A percentile compares a stretch with the other conserved stretches of the same genome.
phyloP scores from a whole-genome alignment of 1,140 invertebrate species.

The Aphis craccivora region DNA sequence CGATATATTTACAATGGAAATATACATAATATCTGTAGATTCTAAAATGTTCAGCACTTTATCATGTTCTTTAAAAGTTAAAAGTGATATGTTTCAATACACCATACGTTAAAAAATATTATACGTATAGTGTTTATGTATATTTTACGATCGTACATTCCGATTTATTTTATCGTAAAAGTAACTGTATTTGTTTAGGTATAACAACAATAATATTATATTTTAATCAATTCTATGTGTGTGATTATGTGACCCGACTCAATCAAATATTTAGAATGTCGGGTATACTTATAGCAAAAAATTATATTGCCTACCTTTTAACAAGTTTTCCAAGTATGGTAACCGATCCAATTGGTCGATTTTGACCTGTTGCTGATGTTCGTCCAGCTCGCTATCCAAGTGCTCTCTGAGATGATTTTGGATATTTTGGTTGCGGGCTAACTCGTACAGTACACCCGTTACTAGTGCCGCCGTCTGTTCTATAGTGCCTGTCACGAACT shows the following conservation, averaged over 20 bases:
- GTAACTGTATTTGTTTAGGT: no score
- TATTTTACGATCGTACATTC: no score
- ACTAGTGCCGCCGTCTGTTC: conserved; percentile 34
- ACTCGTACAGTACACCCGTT: conserved; percentile 25
- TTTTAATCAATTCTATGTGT: no score
- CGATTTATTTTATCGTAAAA: no score
- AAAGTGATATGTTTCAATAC: no score
- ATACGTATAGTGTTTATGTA: no score
- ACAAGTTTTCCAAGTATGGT: conserved; percentile 25
- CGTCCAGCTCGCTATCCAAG: not conserved
- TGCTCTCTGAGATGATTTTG: conserved; percentile 31
- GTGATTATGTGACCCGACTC: no score
- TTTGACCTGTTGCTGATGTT: not conserved
- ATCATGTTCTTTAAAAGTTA: no score
- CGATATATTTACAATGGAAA: not conserved
- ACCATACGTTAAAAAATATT: no score
- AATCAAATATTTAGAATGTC: not conserved
- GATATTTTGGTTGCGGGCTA: not conserved
- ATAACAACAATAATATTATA: no score
- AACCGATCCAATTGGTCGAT: conserved; percentile 42
- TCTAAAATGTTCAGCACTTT: no score
- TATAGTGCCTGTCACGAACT: conserved; percentile 31
- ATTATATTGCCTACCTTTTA: conserved; percentile 1
- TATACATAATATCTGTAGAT: no score
- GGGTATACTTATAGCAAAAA: not conserved